phyloP scores from a whole-genome alignment of 2,888 invertebrate genomes.

The Leptinotarsa peninsularis region DNA sequence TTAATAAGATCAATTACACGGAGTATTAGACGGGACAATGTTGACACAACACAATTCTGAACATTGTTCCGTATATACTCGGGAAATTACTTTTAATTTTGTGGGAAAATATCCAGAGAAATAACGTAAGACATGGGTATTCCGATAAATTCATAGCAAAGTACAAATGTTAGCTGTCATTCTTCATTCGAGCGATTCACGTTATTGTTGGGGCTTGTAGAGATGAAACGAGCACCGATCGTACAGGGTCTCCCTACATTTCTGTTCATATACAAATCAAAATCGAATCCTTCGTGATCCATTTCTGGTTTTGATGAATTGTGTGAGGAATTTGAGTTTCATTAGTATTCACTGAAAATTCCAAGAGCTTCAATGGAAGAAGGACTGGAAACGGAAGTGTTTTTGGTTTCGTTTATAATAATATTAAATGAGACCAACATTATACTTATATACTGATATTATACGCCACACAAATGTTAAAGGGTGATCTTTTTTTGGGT shows the following conservation, averaged over 20 bases:
- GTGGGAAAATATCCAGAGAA: constrained; percentile 31
- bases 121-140: constrained; percentile 20
- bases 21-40: constrained; percentile 23
- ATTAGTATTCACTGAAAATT: no score
- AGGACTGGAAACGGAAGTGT: no score
- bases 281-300: no score
- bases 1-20: constrained; percentile 26
- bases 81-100: constrained; percentile 27
- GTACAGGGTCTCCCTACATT: neutral
- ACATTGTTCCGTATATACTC: constrained; percentile 25
- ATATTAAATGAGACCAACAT: no score
- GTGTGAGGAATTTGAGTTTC: no score
- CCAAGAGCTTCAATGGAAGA: no score
- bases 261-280: neutral
- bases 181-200: constrained; percentile 11
- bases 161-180: constrained; percentile 16
- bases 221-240: no score
- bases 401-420: no score
- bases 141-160: constrained; percentile 15
- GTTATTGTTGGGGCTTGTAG: neutral
- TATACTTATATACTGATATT: no score
- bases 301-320: no score
- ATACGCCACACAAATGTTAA: no score
- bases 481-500: no score
- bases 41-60: constrained; percentile 30